Conservation (phyloP, 2,888 invertebrate genomes). For the Orthosia cruda region DNA sequence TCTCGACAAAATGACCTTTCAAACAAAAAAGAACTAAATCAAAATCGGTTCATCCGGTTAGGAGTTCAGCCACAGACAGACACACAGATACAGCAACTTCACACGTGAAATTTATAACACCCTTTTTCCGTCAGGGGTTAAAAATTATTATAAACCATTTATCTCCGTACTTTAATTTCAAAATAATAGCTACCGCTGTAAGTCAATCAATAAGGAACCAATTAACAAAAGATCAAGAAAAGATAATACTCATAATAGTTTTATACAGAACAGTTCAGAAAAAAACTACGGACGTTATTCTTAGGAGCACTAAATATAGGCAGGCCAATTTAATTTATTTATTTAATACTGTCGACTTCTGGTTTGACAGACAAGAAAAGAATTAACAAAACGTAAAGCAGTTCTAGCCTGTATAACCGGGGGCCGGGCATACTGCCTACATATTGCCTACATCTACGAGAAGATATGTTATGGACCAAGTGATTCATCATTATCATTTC, state of each 20-base stretch:
- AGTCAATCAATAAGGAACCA: conserved; percentile 38
- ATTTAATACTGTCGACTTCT: conserved; percentile 14
- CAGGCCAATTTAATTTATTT: conserved; percentile 18
- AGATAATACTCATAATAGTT: not conserved
- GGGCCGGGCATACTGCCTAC: too few relatives aligned
- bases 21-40: too few relatives aligned
- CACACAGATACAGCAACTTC: too few relatives aligned
- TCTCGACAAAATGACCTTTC: too few relatives aligned
- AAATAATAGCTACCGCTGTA: conserved; percentile 9
- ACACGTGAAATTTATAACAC: too few relatives aligned
- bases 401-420: not conserved
- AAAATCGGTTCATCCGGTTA: too few relatives aligned
- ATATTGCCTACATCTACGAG: not conserved
- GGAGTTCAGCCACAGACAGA: too few relatives aligned
- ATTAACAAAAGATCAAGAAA: conserved; percentile 21
- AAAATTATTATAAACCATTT: not conserved
- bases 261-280: not conserved
- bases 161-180: not conserved
- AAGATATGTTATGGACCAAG: too few relatives aligned
- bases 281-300: conserved; percentile 22
- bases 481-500: too few relatives aligned
- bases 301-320: conserved; percentile 35
- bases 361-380: conserved; percentile 9
- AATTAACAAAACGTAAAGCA: conserved; percentile 1
- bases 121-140: too few relatives aligned